Evolutionary conservation across 2,888 invertebrate species (phyloP).

Genomic region (Saturnia japonica): DNA sequence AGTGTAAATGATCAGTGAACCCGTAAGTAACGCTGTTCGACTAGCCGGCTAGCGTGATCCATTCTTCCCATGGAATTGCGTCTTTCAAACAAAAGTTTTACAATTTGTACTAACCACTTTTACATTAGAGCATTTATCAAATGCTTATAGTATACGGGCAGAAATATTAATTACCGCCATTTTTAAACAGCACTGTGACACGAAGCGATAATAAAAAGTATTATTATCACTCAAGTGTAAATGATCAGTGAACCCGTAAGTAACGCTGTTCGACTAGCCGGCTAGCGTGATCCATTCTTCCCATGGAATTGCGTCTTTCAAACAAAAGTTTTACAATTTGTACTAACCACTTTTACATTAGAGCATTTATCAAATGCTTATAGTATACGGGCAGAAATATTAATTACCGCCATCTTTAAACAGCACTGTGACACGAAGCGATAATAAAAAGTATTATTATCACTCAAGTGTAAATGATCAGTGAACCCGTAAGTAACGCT

Average conservation of each 20-base stretch:
- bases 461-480: not conserved
- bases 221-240: not conserved
- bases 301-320: not conserved
- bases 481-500: not conserved
- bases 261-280: not conserved
- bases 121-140: not conserved
- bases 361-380: not conserved
- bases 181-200: not conserved
- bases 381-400: not conserved
- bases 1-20: not conserved
- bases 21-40: not conserved
- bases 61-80: not conserved
- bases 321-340: not conserved
- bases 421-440: not conserved
- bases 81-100: not conserved
- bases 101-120: too few relatives aligned
- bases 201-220: not conserved
- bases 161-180: not conserved
- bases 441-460: not conserved
- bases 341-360: not conserved
- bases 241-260: not conserved
- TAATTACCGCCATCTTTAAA: not conserved
- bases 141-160: not conserved
- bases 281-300: not conserved
- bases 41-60: not conserved